phyloP scores from a whole-genome alignment of 2,113 vertebrate genomes.

The Condylura cristata region DNA sequence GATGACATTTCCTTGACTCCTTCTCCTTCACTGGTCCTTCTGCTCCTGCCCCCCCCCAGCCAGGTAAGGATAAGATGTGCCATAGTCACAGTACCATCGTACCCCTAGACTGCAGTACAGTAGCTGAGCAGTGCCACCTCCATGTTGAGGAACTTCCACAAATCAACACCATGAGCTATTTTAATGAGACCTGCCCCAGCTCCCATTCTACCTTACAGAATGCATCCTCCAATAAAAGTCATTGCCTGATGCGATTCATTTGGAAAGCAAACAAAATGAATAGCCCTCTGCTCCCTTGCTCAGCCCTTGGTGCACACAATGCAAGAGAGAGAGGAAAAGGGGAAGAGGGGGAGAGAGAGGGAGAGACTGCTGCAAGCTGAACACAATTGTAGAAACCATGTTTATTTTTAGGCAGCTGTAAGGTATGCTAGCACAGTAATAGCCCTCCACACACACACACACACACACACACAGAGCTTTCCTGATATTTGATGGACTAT shows the following conservation, averaged over 20 bases:
- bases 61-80: slow-evolving; percentile 50
- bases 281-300: slow-evolving; percentile 43
- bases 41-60: background rate
- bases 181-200: slow-evolving; percentile 61
- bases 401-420: slow-evolving; percentile 81
- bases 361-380: slow-evolving; percentile 54
- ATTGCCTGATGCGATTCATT: slow-evolving; percentile 60
- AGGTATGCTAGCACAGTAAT: slow-evolving; percentile 65
- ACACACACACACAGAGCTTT: slow-evolving; percentile 32
- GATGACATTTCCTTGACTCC: slow-evolving; percentile 72
- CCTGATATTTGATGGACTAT: slow-evolving; percentile 49
- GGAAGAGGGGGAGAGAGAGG: background rate
- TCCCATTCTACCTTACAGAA: slow-evolving; percentile 67
- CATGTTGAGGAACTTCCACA: slow-evolving; percentile 81
- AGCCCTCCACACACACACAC: background rate
- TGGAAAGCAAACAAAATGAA: slow-evolving; percentile 71
- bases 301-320: slow-evolving; percentile 57
- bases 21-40: slow-evolving; percentile 52
- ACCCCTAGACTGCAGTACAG: slow-evolving; percentile 76
- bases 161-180: slow-evolving; percentile 67
- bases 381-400: slow-evolving; percentile 73
- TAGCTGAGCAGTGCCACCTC: slow-evolving; percentile 74
- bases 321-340: background rate
- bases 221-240: slow-evolving; percentile 40
- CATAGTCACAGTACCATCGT: slow-evolving; percentile 75